Base-by-base conservation (phyloP, 2,113 vertebrate genomes). In the Carassius auratus region DNA sequence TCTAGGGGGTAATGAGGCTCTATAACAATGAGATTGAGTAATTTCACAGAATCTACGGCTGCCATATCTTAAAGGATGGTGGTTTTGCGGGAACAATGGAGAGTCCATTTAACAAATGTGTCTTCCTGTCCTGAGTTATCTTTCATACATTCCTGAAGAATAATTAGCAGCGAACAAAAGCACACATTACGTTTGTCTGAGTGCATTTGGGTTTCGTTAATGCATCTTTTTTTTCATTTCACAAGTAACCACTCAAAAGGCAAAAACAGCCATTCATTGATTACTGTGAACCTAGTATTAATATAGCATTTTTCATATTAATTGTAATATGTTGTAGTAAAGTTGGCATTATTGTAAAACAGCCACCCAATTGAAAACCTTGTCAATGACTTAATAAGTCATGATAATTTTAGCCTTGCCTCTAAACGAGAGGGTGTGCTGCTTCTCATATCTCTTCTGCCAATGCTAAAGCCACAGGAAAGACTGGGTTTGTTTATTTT, bases 61-160 rank as follows among this genome's bases (percentile, higher is more conserved):
- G 84, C 87, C 80, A 30, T 93, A 94, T 95, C 92, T 94, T 50
- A 92, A 94, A 92, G 74, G 83, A 88, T 80, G 71, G 84, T 61
- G 84, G 76, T 89, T 91, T 88, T 90, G 48, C 38, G 66, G 62
- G 84, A 90, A 93, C 91, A 94, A 94, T 92, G 81, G 89, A 90
- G 89, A 88, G 93, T 79, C 87, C 86, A 90, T 94, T 94, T 93
- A 92, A 94, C 92, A 90, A 92, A 93, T 94, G 94, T 94, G 88
- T 84, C 88, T 87, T 93, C 91, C 87, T 90, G 91, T 92, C 90
- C 84, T 10, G 75, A 81, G 81, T 93, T 90, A 95, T 94, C 93
- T 93, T 93, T 90, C 90, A 88, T 92, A 87, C 82, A 85, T 90
- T 90, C 84, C 85, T 64, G 89, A 88, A 90, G 92, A 94, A 94